Evolutionary conservation across 2,113 vertebrate genomes (phyloP).

Genomic region (Catagonus wagneri): DNA sequence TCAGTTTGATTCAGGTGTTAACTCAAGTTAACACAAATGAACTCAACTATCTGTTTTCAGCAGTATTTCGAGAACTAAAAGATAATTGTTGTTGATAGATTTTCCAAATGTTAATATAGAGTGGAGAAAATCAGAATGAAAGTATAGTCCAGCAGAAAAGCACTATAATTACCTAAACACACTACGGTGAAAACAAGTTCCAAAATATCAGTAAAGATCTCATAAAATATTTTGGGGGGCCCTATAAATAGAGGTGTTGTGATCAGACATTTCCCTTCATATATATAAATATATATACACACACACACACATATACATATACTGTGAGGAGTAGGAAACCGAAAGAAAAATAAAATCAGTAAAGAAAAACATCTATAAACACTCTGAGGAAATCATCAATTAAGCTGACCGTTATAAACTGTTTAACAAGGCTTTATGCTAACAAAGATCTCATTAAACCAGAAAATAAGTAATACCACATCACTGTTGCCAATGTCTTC

Average conservation of each 20-base stretch:
- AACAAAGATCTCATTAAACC: neutral
- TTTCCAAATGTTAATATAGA: neutral
- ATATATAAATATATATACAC: too few relatives aligned
- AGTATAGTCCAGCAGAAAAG: neutral
- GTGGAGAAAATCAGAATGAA: neutral
- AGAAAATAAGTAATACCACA: neutral
- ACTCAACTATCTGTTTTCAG: neutral
- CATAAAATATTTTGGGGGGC: neutral
- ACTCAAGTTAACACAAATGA: neutral
- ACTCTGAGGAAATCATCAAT: constrained; percentile 10
- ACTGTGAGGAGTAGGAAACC: neutral
- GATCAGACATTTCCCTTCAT: neutral
- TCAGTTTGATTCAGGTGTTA: constrained; percentile 21
- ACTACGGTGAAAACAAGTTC: neutral
- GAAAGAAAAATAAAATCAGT: neutral
- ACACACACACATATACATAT: too few relatives aligned
- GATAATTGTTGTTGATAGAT: neutral
- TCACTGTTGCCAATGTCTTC: neutral
- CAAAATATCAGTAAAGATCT: neutral
- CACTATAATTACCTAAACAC: constrained; percentile 6
- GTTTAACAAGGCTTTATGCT: neutral
- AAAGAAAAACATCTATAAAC: neutral
- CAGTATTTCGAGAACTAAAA: neutral
- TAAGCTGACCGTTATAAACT: neutral
- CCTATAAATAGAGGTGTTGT: neutral